Percentiles rank a stretch among this genome's conserved stretches.
phyloP scores from a whole-genome alignment of 2,888 invertebrate species.

The Biston betularia region DNA sequence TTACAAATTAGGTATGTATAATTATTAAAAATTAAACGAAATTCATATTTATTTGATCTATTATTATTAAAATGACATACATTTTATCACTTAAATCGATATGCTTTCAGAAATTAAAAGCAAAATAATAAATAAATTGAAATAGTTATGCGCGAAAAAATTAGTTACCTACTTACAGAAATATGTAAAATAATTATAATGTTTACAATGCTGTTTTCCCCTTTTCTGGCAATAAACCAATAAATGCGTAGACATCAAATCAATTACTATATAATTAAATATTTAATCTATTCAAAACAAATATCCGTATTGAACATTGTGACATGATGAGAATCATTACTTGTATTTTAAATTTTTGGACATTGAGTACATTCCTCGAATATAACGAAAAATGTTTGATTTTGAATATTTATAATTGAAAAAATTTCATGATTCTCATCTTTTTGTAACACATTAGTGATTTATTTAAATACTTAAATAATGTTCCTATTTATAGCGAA shows the following conservation, averaged over 20 bases:
- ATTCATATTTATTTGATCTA: conserved; percentile 60
- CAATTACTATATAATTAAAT: too few relatives aligned
- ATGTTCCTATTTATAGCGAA: too few relatives aligned
- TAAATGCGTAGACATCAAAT: background rate
- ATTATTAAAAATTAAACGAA: conserved; percentile 76
- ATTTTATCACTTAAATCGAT: conserved; percentile 73
- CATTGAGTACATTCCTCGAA: too few relatives aligned
- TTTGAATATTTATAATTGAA: too few relatives aligned
- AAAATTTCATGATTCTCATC: too few relatives aligned
- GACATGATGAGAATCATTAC: too few relatives aligned
- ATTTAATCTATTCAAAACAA: too few relatives aligned
- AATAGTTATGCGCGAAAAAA: conserved; percentile 42
- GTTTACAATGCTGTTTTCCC: conserved; percentile 45
- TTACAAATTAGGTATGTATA: conserved; percentile 72
- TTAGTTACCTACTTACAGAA: conserved; percentile 41
- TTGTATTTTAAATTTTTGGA: too few relatives aligned
- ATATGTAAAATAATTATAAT: conserved; percentile 47
- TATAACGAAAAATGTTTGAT: too few relatives aligned
- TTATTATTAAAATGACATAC: conserved; percentile 69
- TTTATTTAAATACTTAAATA: too few relatives aligned
- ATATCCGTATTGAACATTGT: too few relatives aligned
- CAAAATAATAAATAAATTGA: conserved; percentile 46
- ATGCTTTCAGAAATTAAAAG: conserved; percentile 72
- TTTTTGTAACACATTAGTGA: too few relatives aligned
- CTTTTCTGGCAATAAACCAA: conserved; percentile 44